A percentile compares a stretch with the other conserved stretches of the same genome.
Evolutionary conservation across 2,888 invertebrate genomes (phyloP).

Genomic region (Drosophila basisetae): DNA sequence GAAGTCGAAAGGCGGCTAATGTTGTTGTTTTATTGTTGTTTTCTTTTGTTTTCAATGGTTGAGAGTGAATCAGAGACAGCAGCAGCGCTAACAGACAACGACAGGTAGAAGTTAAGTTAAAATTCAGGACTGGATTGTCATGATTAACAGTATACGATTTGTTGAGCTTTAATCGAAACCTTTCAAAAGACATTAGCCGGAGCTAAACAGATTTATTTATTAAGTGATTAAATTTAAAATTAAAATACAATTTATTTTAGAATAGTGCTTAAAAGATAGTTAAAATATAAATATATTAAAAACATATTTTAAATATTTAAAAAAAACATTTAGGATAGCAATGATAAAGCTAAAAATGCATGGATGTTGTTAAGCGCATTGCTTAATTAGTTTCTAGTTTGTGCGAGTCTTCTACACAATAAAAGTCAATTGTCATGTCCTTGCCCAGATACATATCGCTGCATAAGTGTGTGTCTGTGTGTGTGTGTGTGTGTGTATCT

Average conservation of each 20-base stretch:
- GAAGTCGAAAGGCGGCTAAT: constrained; percentile 1
- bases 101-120: not conserved
- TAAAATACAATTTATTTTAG: not conserved
- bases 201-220: not conserved
- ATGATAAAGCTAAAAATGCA: not conserved
- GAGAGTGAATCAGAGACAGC: constrained; percentile 5
- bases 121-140: constrained; percentile 4
- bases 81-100: constrained; percentile 5
- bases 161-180: not conserved
- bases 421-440: constrained; percentile 4
- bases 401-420: constrained; percentile 15
- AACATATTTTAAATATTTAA: not conserved
- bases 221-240: not conserved
- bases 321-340: not conserved
- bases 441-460: not conserved
- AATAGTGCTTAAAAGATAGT: not conserved
- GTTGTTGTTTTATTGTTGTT: constrained; percentile 8
- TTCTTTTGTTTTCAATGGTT: constrained; percentile 29
- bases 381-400: constrained; percentile 5
- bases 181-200: not conserved
- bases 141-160: not conserved
- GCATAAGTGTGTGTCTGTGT: constrained; percentile 3
- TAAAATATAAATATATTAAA: not conserved
- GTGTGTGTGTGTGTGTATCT: not conserved
- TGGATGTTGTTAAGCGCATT: not conserved